A percentile compares a stretch with the other conserved stretches of the same genome.
Conservation (phyloP, 2,888 invertebrate genomes). For the Heliothis peltigera region DNA sequence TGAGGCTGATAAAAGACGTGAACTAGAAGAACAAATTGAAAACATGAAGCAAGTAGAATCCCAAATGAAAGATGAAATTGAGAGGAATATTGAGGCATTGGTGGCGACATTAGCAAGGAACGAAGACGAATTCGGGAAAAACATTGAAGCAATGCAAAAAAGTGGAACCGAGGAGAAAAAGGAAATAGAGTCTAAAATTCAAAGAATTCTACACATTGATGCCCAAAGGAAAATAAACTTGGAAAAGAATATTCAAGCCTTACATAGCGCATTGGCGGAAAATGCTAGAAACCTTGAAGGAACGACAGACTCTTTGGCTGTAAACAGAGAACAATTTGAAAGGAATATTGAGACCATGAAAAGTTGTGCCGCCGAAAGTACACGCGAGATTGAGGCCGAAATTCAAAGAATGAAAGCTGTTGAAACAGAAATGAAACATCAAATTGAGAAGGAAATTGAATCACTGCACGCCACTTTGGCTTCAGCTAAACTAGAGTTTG, state of each 20-base stretch:
- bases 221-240: background rate
- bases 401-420: constrained; percentile 10
- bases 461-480: constrained; percentile 11
- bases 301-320: constrained; percentile 27
- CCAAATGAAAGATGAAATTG: background rate
- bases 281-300: constrained; percentile 14
- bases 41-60: background rate
- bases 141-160: constrained; percentile 8
- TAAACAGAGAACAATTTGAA: constrained; percentile 14
- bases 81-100: constrained; percentile 7
- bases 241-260: constrained; percentile 15
- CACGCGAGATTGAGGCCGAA: constrained; percentile 8
- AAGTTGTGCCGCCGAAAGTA: constrained; percentile 28
- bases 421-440: constrained; percentile 29
- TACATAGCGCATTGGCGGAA: constrained; percentile 4
- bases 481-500: constrained; percentile 2
- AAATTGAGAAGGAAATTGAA: constrained; percentile 24
- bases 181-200: constrained; percentile 14
- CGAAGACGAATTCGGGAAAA: constrained; percentile 1
- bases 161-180: background rate
- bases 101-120: background rate
- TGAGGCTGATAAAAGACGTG: background rate
- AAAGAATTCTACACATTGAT: constrained; percentile 4
- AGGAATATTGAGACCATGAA: constrained; percentile 28
- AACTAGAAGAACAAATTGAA: constrained; percentile 3